phyloP scores from a whole-genome alignment of 2,113 vertebrate species.

The Arvicanthis niloticus region DNA sequence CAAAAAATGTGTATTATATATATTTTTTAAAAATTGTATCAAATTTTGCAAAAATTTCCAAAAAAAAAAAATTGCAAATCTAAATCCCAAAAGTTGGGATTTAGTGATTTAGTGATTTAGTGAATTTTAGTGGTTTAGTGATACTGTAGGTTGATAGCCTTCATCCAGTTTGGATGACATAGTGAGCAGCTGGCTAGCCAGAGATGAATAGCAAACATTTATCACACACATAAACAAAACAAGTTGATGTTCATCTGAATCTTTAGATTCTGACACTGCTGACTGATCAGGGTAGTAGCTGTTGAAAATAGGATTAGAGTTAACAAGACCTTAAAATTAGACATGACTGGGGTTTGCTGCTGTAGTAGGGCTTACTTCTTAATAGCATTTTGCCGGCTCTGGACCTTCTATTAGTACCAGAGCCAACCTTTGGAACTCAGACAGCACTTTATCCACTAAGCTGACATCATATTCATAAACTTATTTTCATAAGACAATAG shows the following conservation, averaged over 20 bases:
- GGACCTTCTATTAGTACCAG: background rate
- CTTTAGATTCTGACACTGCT: background rate
- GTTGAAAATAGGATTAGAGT: background rate
- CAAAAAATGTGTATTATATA: background rate
- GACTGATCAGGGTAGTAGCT: background rate
- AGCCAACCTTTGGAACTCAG: background rate
- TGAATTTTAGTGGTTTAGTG: no score
- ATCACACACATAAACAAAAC: background rate
- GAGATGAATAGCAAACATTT: background rate
- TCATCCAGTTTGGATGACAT: background rate
- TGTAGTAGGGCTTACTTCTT: background rate
- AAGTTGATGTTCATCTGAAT: background rate
- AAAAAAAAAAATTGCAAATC: background rate
- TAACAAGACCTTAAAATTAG: background rate
- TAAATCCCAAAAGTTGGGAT: background rate
- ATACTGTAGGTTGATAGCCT: fast-evolving
- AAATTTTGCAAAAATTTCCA: no score
- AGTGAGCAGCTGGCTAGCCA: background rate
- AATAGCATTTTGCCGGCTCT: background rate
- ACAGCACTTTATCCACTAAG: background rate
- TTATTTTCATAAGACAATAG: background rate
- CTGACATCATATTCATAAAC: background rate
- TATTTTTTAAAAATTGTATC: no score
- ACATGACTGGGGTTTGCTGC: background rate
- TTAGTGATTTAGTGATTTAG: no score